phyloP scores from a whole-genome alignment of 2,113 vertebrate species.

The Gopherus flavomarginatus region DNA sequence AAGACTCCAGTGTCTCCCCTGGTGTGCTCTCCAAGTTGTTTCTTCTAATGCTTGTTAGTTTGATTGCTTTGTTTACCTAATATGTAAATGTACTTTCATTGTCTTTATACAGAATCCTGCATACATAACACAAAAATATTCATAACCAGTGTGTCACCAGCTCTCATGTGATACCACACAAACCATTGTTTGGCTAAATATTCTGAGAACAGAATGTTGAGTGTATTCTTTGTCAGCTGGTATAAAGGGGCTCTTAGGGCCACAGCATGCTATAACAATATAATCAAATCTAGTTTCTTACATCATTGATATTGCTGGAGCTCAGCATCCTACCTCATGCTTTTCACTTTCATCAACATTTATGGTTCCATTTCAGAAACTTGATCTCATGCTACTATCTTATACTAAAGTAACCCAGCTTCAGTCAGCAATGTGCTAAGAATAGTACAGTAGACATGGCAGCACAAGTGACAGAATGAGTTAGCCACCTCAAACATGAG shows the following conservation, averaged over 20 bases:
- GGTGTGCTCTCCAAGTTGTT: too few relatives aligned
- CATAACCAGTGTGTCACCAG: neutral
- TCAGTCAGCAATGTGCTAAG: conserved; percentile 45
- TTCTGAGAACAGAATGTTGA: neutral
- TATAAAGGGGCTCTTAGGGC: too few relatives aligned
- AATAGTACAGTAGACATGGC: neutral
- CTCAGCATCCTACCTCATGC: neutral
- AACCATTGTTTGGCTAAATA: neutral
- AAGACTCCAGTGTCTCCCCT: too few relatives aligned
- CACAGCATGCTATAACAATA: neutral
- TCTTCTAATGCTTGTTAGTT: too few relatives aligned
- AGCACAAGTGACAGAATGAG: neutral
- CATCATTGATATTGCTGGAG: neutral
- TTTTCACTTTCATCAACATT: conserved; percentile 2
- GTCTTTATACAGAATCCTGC: too few relatives aligned
- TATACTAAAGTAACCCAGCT: conserved; percentile 67
- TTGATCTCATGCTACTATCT: conserved; percentile 37
- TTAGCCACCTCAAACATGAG: neutral
- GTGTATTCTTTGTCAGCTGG: neutral
- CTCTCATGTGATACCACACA: neutral
- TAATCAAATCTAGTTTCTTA: neutral
- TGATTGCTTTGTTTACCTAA: too few relatives aligned
- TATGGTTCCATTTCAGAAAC: conserved; percentile 21
- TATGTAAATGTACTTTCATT: too few relatives aligned
- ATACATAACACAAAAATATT: neutral